phyloP scores from a whole-genome alignment of 2,888 invertebrate species.

The Entomobrya multifasciata region DNA sequence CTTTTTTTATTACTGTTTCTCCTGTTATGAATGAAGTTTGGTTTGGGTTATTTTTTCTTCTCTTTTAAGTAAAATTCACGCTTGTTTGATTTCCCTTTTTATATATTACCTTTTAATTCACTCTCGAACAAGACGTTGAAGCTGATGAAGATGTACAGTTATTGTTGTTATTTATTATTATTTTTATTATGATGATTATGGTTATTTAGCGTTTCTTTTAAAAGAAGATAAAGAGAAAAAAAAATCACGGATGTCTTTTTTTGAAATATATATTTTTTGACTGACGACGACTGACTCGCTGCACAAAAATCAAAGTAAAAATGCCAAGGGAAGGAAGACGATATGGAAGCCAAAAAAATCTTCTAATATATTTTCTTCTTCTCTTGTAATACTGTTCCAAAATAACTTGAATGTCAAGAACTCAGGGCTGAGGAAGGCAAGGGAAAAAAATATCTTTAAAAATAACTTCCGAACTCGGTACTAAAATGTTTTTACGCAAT shows the following conservation, averaged over 20 bases:
- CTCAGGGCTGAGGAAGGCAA: neutral
- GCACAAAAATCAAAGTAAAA: conserved; percentile 26
- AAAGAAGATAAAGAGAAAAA: neutral
- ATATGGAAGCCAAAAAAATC: too few relatives aligned
- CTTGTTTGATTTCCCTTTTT: conserved; percentile 52
- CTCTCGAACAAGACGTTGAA: conserved; percentile 1
- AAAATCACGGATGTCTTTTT: conserved; percentile 18
- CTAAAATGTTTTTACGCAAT: neutral
- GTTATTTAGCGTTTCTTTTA: neutral
- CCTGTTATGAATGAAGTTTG: conserved; percentile 45
- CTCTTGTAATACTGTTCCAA: conserved; percentile 48
- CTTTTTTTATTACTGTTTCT: conserved; percentile 24
- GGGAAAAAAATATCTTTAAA: conserved; percentile 68
- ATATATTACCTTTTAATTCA: conserved; percentile 34
- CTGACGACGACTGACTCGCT: too few relatives aligned
- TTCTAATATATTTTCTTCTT: too few relatives aligned
- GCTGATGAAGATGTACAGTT: conserved; percentile 28
- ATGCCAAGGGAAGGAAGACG: conserved; percentile 50
- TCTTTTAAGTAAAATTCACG: conserved; percentile 50
- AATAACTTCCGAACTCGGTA: conserved; percentile 69
- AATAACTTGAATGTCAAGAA: conserved; percentile 67
- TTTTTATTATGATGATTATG: conserved; percentile 25
- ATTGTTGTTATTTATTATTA: neutral
- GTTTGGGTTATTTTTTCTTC: neutral
- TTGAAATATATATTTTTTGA: conserved; percentile 21